A percentile compares a stretch with the other conserved stretches of the same genome.
Evolutionary conservation across 2,888 invertebrate species (phyloP).

Genomic region (Selenia dentaria): DNA sequence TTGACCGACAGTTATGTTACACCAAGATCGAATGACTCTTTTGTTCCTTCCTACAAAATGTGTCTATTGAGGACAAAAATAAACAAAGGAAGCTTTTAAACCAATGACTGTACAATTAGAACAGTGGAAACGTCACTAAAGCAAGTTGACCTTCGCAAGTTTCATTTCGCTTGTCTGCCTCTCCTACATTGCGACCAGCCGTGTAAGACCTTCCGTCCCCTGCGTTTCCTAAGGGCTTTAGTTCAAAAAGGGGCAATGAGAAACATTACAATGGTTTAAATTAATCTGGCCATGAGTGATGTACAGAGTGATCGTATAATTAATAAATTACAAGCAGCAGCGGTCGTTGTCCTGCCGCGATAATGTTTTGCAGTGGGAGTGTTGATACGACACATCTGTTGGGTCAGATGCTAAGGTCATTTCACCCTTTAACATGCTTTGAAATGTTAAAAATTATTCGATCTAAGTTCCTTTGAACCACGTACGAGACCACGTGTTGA

Average conservation of each 20-base stretch:
- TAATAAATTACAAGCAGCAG: conserved; percentile 77
- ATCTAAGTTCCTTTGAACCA: conserved; percentile 17
- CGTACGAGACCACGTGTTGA: conserved; percentile 17
- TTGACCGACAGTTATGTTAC: background rate
- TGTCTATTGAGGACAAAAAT: conserved; percentile 26
- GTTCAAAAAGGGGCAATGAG: conserved; percentile 31
- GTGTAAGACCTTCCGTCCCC: conserved; percentile 44
- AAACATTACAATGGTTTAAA: conserved; percentile 49
- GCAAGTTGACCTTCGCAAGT: conserved; percentile 67
- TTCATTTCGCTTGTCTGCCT: conserved; percentile 63
- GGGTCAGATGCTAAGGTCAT: conserved; percentile 72
- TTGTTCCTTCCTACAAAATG: conserved; percentile 23
- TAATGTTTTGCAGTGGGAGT: conserved; percentile 73
- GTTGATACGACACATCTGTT: conserved; percentile 76
- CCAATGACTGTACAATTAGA: conserved; percentile 38
- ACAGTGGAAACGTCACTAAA: conserved; percentile 43
- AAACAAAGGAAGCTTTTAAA: conserved; percentile 43
- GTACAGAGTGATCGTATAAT: conserved; percentile 70
- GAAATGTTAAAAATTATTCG: conserved; percentile 25
- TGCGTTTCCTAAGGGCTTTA: conserved; percentile 33
- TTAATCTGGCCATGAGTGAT: conserved; percentile 57
- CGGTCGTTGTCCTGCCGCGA: conserved; percentile 75
- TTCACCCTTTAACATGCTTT: conserved; percentile 46
- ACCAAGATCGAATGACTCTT: conserved; percentile 10
- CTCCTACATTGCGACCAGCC: conserved; percentile 51